Percentiles rank a stretch among this genome's conserved stretches.
Evolutionary conservation across 1,140 invertebrate species (phyloP).

Genomic region (Anastatus disparis): DNA sequence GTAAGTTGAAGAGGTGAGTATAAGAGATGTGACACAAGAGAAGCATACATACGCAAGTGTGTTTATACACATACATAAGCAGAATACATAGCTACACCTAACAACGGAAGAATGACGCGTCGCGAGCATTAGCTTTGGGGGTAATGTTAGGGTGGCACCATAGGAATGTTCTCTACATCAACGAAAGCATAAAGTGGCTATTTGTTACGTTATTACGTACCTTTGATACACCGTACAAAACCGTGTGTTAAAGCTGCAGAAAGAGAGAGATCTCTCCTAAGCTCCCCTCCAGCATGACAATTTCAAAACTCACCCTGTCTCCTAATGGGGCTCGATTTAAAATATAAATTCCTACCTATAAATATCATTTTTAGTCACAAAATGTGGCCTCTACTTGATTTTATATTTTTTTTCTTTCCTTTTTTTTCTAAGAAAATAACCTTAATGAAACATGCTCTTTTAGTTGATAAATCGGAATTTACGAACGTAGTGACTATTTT

Average conservation of each 20-base stretch:
- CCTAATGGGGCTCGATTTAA: constrained; percentile 63
- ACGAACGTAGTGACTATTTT: not conserved
- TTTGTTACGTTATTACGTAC: constrained; percentile 63
- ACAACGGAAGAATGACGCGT: constrained; percentile 53
- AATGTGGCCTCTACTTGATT: constrained; percentile 23
- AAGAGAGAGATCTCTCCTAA: not conserved
- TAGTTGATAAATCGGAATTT: too few species aligned
- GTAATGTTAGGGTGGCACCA: constrained; percentile 55
- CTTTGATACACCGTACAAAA: constrained; percentile 57
- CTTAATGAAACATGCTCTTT: not conserved
- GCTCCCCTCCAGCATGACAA: too few species aligned
- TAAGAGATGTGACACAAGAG: not conserved
- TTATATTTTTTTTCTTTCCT: too few species aligned
- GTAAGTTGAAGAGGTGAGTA: constrained; percentile 33
- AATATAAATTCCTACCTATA: constrained; percentile 63
- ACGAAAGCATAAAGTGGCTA: constrained; percentile 59
- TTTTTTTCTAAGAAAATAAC: not conserved
- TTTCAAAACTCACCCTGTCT: constrained; percentile 49
- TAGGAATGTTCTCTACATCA: constrained; percentile 58
- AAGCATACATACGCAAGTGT: too few species aligned
- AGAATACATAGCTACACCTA: not conserved
- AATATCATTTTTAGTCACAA: constrained; percentile 49
- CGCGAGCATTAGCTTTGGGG: constrained; percentile 61
- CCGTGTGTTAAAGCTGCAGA: too few species aligned
- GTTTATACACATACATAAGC: too few species aligned